phyloP scores from a whole-genome alignment of 2,888 invertebrate species.

The Lasioglossum malachurum region DNA sequence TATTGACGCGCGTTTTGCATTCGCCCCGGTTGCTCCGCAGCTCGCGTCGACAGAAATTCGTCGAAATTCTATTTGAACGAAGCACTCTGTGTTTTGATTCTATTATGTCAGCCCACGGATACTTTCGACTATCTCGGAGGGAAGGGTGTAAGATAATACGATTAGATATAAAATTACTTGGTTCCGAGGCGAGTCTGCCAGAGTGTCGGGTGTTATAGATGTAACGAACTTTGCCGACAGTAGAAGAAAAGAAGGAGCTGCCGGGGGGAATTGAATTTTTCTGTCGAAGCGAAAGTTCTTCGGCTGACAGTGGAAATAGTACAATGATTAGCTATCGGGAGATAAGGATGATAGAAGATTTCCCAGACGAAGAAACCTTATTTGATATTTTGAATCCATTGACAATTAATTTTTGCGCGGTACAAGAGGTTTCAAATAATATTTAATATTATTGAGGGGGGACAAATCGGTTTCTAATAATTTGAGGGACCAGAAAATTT shows the following conservation, averaged over 20 bases:
- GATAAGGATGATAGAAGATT: background rate
- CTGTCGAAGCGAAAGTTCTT: background rate
- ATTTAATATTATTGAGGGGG: too few species aligned
- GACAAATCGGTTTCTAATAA: background rate
- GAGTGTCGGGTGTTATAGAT: background rate
- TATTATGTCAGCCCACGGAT: slow-evolving; percentile 12
- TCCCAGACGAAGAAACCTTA: background rate
- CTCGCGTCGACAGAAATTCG: slow-evolving; percentile 5
- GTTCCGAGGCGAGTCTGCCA: background rate
- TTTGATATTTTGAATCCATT: background rate
- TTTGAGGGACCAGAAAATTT: background rate
- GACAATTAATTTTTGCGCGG: background rate
- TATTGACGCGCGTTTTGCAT: background rate
- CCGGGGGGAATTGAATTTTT: background rate
- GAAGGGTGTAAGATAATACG: slow-evolving; percentile 20
- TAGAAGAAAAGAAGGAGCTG: background rate
- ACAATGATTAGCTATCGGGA: background rate
- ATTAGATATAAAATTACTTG: slow-evolving; percentile 8
- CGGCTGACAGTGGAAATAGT: background rate
- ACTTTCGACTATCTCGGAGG: background rate
- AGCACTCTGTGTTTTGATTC: slow-evolving; percentile 30
- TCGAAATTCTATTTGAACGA: slow-evolving; percentile 7
- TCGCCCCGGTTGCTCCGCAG: background rate
- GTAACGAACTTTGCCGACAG: background rate
- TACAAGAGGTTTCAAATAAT: too few species aligned